Percentiles rank a stretch among this genome's conserved stretches.
These are phyloP conservation scores for rat (Rattus norvegicus) DNA, from an alignment of 2,113 vertebrate genomes.

Conservation along the genomic window GRCr8 NC_086022.1:124647501-124648000, in stretches of 20 bases:
- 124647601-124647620: neutral
- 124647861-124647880: neutral
- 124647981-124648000: too few species aligned
- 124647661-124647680: neutral
- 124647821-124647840: neutral
- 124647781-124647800: neutral
- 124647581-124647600: neutral
- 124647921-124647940: too few species aligned
- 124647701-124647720: neutral
- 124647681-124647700: neutral
- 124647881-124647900: too few species aligned
- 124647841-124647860: neutral
- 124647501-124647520: accelerated
- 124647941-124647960: too few species aligned
- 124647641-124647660: neutral
- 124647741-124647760: neutral
- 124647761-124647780: neutral
- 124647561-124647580: neutral
- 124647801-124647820: accelerated
- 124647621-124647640: too few species aligned
- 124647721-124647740: neutral
- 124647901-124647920: too few species aligned
- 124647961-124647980: too few species aligned
- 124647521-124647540: neutral
- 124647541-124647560: neutral